These are phyloP conservation scores for Cetonia aurata DNA, from an alignment of 2,888 invertebrate genomes.

Conservation along the genomic window DNA sequence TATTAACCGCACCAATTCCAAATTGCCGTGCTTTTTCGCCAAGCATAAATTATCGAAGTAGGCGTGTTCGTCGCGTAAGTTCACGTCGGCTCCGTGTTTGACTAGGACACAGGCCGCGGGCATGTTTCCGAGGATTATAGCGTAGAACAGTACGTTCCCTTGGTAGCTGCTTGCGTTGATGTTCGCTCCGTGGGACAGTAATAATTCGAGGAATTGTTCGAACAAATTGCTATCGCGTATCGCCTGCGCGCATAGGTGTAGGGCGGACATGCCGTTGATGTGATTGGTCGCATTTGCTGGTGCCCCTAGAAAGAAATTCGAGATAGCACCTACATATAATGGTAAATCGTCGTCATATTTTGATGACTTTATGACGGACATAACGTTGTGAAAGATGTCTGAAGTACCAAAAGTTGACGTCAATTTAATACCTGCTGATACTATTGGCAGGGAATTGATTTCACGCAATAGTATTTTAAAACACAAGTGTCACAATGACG, in stretches of 20 bases:
- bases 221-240: constrained; percentile 69
- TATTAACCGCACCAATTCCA: constrained; percentile 63
- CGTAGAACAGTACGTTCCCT: constrained; percentile 66
- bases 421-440: too few relatives aligned
- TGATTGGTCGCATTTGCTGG: constrained; percentile 61
- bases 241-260: constrained; percentile 75
- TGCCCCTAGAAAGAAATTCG: constrained; percentile 55
- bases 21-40: constrained; percentile 66
- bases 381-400: too few relatives aligned
- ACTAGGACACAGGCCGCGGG: constrained; percentile 71
- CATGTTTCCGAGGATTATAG: constrained; percentile 65
- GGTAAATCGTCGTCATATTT: too few relatives aligned
- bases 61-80: constrained; percentile 70
- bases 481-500: too few relatives aligned
- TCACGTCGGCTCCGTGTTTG: constrained; percentile 75
- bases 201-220: constrained; percentile 68
- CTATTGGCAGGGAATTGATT: too few relatives aligned
- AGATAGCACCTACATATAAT: neutral
- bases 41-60: constrained; percentile 72
- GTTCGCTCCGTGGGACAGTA: constrained; percentile 60
- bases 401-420: too few relatives aligned
- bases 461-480: too few relatives aligned
- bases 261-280: constrained; percentile 66
- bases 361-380: too few relatives aligned
- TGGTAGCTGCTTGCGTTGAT: constrained; percentile 62